A percentile compares a stretch with the other conserved stretches of the same genome.
These are phyloP conservation scores for Streptopelia turtur DNA, from an alignment of 2,797 vertebrate genomes.

Conservation along the genomic window DNA sequence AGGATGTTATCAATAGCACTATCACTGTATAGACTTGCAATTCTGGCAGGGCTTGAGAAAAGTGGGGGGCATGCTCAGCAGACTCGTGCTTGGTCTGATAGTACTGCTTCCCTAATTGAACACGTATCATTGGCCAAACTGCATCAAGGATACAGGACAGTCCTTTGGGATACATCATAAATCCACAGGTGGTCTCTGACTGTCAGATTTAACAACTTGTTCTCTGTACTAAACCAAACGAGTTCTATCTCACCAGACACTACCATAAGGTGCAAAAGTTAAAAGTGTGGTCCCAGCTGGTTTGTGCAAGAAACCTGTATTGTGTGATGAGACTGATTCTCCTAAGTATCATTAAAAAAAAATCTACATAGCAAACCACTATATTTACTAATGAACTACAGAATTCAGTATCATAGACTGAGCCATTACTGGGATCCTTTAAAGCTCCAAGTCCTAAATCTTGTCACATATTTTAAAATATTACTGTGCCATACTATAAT, in stretches of 20 bases:
- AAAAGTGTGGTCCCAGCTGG: background rate
- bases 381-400: background rate
- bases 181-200: background rate
- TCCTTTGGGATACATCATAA: background rate
- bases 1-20: background rate
- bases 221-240: background rate
- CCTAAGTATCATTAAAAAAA: background rate
- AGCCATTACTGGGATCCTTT: background rate
- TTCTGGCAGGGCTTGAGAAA: background rate
- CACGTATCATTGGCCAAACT: background rate
- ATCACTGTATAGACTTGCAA: background rate
- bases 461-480: background rate
- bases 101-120: background rate
- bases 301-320: background rate
- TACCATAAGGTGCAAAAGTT: background rate
- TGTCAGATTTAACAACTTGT: background rate
- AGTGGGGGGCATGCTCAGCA: background rate
- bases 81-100: background rate
- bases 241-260: background rate
- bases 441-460: background rate
- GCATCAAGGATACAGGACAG: background rate
- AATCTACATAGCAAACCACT: background rate
- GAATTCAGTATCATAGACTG: background rate
- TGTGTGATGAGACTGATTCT: background rate
- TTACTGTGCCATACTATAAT: background rate